A percentile compares a stretch with the other conserved stretches of the same genome.
These are phyloP conservation scores for Musca domestica DNA, from an alignment of 1,140 invertebrate genomes.

Conservation along the genomic window DNA sequence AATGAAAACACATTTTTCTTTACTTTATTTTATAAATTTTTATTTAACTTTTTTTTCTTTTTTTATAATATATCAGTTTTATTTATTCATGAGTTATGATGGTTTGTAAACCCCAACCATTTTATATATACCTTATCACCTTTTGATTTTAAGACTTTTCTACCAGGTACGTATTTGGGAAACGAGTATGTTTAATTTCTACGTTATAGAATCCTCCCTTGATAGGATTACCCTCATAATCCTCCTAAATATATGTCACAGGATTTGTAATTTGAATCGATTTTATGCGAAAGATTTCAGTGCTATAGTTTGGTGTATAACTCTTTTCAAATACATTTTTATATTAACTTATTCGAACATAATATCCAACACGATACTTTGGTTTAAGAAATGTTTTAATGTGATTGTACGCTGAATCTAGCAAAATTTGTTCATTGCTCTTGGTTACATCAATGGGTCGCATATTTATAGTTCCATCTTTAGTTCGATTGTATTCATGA, in stretches of 20 bases:
- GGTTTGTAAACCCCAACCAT: constrained; percentile 43
- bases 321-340: constrained; percentile 51
- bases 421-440: constrained; percentile 40
- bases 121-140: constrained; percentile 45
- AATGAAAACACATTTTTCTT: too few species aligned
- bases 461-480: constrained; percentile 53
- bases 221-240: constrained; percentile 38
- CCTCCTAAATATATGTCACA: constrained; percentile 43
- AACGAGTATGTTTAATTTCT: constrained; percentile 41
- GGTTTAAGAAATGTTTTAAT: constrained; percentile 33
- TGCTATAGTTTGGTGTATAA: constrained; percentile 53
- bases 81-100: constrained; percentile 44
- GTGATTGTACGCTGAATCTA: constrained; percentile 30
- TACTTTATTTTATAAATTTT: too few species aligned
- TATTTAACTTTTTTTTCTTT: too few species aligned
- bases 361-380: constrained; percentile 41
- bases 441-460: constrained; percentile 45
- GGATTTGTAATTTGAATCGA: constrained; percentile 44
- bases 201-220: constrained; percentile 48
- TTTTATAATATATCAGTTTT: background rate
- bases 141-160: constrained; percentile 42
- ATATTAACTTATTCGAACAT: constrained; percentile 48
- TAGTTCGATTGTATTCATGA: constrained; percentile 52
- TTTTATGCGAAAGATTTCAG: constrained; percentile 49
- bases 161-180: constrained; percentile 44